phyloP scores from a whole-genome alignment of 2,888 invertebrate species.

The Drosophila anomalata region DNA sequence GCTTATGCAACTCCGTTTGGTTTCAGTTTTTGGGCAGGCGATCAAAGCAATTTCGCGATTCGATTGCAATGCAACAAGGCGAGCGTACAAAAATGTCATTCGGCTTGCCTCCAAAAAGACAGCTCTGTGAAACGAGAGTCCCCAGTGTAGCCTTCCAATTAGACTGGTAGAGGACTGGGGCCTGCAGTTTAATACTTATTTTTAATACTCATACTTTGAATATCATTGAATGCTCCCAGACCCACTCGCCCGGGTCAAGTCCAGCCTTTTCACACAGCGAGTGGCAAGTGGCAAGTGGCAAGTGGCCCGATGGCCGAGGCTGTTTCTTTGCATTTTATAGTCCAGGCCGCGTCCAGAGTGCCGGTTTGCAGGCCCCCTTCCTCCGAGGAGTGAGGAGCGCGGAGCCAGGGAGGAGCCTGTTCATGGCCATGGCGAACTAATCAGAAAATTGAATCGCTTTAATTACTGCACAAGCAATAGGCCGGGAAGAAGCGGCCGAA shows the following conservation, averaged over 20 bases:
- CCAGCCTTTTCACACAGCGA: conserved; percentile 52
- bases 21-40: conserved; percentile 15
- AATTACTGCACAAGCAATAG: conserved; percentile 83
- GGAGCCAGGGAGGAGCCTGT: conserved; percentile 37
- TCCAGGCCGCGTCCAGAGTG: conserved; percentile 14
- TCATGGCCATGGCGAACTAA: conserved; percentile 81
- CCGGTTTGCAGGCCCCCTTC: conserved; percentile 7
- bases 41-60: conserved; percentile 66
- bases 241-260: conserved; percentile 19
- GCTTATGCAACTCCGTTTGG: conserved; percentile 57
- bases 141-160: not conserved
- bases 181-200: too few relatives aligned
- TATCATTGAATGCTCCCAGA: not conserved
- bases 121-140: not conserved
- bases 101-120: conserved; percentile 48
- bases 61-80: conserved; percentile 72
- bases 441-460: conserved; percentile 84
- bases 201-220: conserved; percentile 5
- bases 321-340: conserved; percentile 74
- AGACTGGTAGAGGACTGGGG: too few relatives aligned
- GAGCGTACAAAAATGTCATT: conserved; percentile 68
- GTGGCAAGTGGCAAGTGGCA: conserved; percentile 40
- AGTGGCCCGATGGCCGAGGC: conserved; percentile 34
- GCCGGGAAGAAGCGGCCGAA: conserved; percentile 35
- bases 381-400: conserved; percentile 15